Evolutionary conservation across 2,888 invertebrate genomes (phyloP), one percentile per base, ranked within the genome.

Genomic region (Mamestra brassicae): DNA sequence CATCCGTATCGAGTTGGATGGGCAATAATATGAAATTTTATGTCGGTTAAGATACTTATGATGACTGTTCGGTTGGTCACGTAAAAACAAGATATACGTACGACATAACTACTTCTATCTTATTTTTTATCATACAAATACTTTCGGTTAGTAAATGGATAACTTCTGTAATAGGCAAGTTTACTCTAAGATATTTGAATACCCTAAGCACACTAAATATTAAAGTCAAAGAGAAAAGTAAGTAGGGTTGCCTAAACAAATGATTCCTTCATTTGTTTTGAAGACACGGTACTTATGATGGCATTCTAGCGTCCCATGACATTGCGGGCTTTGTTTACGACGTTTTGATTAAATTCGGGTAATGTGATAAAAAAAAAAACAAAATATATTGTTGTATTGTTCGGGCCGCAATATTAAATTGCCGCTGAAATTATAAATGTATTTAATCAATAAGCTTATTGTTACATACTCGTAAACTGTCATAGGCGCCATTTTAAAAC

Each of bases 241-340:
- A 15, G 11, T 58, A 74, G 57, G 63, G 74, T 58, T 74, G 26
- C 2, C 17, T 36, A 13, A 58, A 34, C 4, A 13, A 62, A 42
- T 17, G 52, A 17, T 52, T 13, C 10, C 10, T 47, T 47, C 2
- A 13, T 47, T 47, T 13, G 10, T 47, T 47, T 11, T 47, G 3
- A 47, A 13, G 47, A 47, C 11, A 47, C 11, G 11, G 11, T 38
- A 5, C 6, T 0, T 47, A 47, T 47, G 47, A 45, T 45, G 45
- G 10, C 10, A 45, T 2, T 45, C 10, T 45, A 38, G 38, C 45
- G 45, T 45, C 10, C 4, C 47, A 47, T 47, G 47, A 47, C 11
- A 47, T 47, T 47, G 47, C 11, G 13, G 13, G 11, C 13, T 11
- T 47, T 47, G 47, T 47, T 3, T 47, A 8, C 11, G 2, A 47